Evolutionary conservation across 2,113 vertebrate genomes (phyloP), one percentile per base, ranked within the genome.

Genomic region (Hydrolagus affinis): DNA sequence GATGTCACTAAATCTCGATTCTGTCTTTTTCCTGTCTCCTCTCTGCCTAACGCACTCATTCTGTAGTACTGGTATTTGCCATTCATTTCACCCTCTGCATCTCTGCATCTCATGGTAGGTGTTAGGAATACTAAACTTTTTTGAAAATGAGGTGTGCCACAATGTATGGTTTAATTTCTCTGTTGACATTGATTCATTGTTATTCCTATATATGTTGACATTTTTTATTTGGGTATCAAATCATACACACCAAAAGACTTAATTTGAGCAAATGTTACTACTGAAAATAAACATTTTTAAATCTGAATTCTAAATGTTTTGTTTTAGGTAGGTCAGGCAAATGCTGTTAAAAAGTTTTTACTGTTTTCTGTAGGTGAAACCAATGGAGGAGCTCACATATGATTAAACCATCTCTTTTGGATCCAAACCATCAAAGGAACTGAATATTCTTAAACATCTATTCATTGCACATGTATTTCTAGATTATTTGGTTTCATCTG

Each of bases 101-200:
- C 90, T 92, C 86, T 92, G 90, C 93, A 90, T 91, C 92, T 93
- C 91, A 92, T 93, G 90, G 91, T 94, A 91, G 90, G 90, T 93
- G 60, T 57, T 71, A 92, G 91, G 88, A 85, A 88, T 90, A 85
- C 89, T 90, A 88, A 89, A 89, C 69, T 85, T 77, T 74, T n/a
- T 68, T 88, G 86, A 87, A 87, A 44, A 44, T 44, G 85, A 72
- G 89, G 89, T 89, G 88, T 86, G 68, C 72, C 8, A 25, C 87
- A 87, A 12, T 85, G 23, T 69, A 83, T 19, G 62, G 17, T 68
- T 80, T 83, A 60, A 68, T 66, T 83, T 83, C 30, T 83, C 66
- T 83, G 23, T 30, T 44, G 44, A 28, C 30, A 64, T 83, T 66
- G 60, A 25, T 83, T 66, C 78, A 83, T 83, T 59, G 78, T 14